Base-by-base conservation (phyloP, 2,113 vertebrate species). In the Microcebus griseorufus region DNA sequence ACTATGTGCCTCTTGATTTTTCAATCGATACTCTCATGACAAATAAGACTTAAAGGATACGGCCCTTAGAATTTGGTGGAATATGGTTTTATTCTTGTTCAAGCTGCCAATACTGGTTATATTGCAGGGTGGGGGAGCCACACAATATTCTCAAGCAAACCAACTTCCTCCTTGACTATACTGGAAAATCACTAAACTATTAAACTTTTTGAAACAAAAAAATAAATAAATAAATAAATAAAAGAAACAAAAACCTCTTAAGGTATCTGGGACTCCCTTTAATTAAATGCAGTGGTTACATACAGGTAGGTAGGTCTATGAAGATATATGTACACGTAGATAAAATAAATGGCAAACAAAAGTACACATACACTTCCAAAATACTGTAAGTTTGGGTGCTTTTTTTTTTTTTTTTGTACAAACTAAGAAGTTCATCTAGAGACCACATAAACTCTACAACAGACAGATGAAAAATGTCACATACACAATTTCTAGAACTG, bases 401-500 rank as follows among this genome's bases (percentile, higher is more conserved):
- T 48, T 69, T 75, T 23, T 13, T 67, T 10, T 32, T n/a, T 53
- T 67, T 37, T 48, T 64, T 55, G 6, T 39, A 60, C 42, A 82
- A 90, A 69, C 16, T 70, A 80, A 82, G n/a, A 85, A 82, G 34
- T 29, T 76, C 62, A 72, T 39, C 58, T 80, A 90, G 16, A 87
- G 25, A 95, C 13, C 27, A 80, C 39, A 96, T 58, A 34, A 81
- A 93, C 37, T 70, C 70, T 90, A 75, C 34, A 45, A 82, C 0
- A 90, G 88, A 60, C 34, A 94, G 48, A 88, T 75, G 67, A 80
- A 92, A 96, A 95, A 78, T 51, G 67, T 62, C 85, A 78, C 27
- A 83, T 13, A 32, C 5, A 48, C 37, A 91, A 58, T 92, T 95
- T 94, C n/a, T 88, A 79, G n/a, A 93, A 93, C 69, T 89, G 9